Evolutionary conservation across 2,113 vertebrate genomes (phyloP), one percentile per base, ranked within the genome.

Genomic region (Atlantisia rogersi): DNA sequence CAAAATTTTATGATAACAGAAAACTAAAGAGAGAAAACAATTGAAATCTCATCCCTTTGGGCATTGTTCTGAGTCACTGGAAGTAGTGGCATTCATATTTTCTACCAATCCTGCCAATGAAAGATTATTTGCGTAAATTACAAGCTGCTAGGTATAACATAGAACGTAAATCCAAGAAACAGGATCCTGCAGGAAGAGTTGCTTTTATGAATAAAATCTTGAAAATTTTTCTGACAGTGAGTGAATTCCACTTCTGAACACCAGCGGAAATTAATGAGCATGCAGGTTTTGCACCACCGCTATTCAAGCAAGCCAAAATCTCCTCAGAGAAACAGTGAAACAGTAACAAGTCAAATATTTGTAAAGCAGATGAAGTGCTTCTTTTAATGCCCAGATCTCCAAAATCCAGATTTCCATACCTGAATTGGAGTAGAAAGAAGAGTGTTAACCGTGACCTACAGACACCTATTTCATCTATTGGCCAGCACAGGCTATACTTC

Each of bases 101-200:
- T 93, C 52, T 16, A 83, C n/a, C 52, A 92, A 68, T 78, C 40
- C 55, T 90, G 37, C 76, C 86, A 90, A 74, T 52, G 37, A 63
- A 69, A 86, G 32, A 75, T 73, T 79, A 88, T 91, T 94, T 95
- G 40, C 67, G 75, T 84, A 78, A 86, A 86, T 93, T 65, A 50
- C 37, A 76, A 64, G 64, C 70, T 87, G 35, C 15, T 65, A 91
- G 63, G 55, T 25, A 42, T 73, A 76, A 73, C 29, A 67, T 42
- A 67, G 88, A 83, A 76, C 12, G 3, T 26, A 94, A 89, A 84
- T 9, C 26, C 6, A 52, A 71, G 73, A 84, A 92, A 77, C 9
- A 64, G 48, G n/a, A n/a, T 82, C 21, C 29, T 87, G 29, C 14
- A 89, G 68, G 63, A 90, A 48, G 32, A 37, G 9, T 37, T 74